Conservation (phyloP, 2,888 invertebrate genomes). For the Merodon equestris region DNA sequence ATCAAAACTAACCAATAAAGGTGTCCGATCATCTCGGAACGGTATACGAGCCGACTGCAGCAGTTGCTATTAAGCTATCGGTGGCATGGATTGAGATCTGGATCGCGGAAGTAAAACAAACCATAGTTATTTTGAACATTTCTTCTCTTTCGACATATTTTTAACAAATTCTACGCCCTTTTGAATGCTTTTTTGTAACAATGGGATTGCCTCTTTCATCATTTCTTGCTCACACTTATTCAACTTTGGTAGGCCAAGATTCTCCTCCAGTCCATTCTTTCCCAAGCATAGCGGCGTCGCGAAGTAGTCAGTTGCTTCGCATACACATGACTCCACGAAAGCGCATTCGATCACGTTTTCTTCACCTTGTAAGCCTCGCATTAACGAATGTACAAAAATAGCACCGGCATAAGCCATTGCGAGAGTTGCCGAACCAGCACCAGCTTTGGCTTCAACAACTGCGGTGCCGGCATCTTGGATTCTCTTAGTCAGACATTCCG, state of each 20-base stretch:
- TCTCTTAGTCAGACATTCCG: slow-evolving; percentile 92
- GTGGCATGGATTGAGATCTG: too few species aligned
- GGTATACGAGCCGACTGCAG: too few species aligned
- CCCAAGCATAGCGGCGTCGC: slow-evolving; percentile 94
- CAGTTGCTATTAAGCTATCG: too few species aligned
- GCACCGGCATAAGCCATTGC: slow-evolving; percentile 99
- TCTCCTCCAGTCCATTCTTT: slow-evolving; percentile 94
- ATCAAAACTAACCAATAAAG: too few species aligned
- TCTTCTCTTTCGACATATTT: slow-evolving; percentile 74
- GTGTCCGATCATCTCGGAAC: too few species aligned
- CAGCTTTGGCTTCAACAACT: slow-evolving; percentile 95
- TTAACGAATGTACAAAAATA: slow-evolving; percentile 90
- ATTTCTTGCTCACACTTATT: slow-evolving; percentile 89
- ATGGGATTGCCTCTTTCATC: slow-evolving; percentile 92
- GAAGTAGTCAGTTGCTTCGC: slow-evolving; percentile 92
- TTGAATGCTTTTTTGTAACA: slow-evolving; percentile 94
- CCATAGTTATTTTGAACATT: too few species aligned
- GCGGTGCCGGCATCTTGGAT: slow-evolving; percentile 99
- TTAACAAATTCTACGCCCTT: slow-evolving; percentile 94
- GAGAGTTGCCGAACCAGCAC: slow-evolving; percentile 98
- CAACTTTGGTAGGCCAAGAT: slow-evolving; percentile 93
- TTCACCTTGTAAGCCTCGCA: slow-evolving; percentile 89
- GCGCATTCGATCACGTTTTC: slow-evolving; percentile 94
- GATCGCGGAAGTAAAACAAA: too few species aligned
- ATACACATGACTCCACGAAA: slow-evolving; percentile 92